Evolutionary conservation across 2,888 invertebrate genomes (phyloP), one percentile per base, ranked within the genome.

Genomic region (Myopa tessellatipennis): DNA sequence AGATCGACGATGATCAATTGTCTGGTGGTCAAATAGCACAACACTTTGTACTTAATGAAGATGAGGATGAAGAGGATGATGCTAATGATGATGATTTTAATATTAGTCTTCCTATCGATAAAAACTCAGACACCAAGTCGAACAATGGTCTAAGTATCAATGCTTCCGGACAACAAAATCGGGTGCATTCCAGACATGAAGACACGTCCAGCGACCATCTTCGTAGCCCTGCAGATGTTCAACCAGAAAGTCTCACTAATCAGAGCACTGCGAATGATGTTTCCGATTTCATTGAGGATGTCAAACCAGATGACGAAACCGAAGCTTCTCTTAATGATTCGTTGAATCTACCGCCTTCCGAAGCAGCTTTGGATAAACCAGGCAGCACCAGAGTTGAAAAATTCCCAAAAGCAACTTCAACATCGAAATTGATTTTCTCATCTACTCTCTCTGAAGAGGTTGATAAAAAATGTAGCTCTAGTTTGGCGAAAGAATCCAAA

Each of bases 181-280:
- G 36, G 40, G 4, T 40, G 40, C 40, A 67, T 40, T 67, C 70
- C 16, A 36, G 55, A 36, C 52, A 70, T 8, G 52, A 36, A 16
- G 16, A 5, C 52, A 55, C 18, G 5, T 4, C 18, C 61, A 10
- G 26, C n/a, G 26, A n/a, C 10, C 26, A 63, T n/a, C 60, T 55
- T 26, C 26, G 26, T 26, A 18, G n/a, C 10, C 26, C 52, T 45
- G 67, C 8, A 12, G 68, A 78, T 8, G 76, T 71, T 3, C 77
- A 81, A 6, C 78, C 82, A 3, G 82, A 83, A 60, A 88, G 87
- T 73, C 78, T 85, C 5, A 85, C 85, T 61, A 88, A 88, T 78
- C 87, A 89, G 79, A 88, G 88, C 78, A 89, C 89, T 36, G 85
- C 88, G 3, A 86, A 89, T 78, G 89, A 89, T 82, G 87, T 89